Evolutionary conservation across 2,888 invertebrate genomes (phyloP), one percentile per base, ranked within the genome.

Genomic region (Hypercompe scribonia): DNA sequence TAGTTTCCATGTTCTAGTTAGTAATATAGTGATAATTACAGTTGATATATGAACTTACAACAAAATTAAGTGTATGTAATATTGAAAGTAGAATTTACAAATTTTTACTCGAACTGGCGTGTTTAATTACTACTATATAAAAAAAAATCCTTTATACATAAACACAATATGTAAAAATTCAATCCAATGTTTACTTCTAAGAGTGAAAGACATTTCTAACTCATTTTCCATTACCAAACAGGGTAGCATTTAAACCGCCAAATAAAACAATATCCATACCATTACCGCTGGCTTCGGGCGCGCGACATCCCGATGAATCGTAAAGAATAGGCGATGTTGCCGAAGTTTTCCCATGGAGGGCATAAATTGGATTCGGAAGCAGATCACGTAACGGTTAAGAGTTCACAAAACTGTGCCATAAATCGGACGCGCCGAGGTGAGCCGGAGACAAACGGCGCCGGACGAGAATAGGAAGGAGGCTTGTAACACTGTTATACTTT

Each of bases 311-410:
- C 90, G 91, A 92, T 90, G 90, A 91, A 89, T 93, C 94, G 94
- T 95, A 94, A 95, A 95, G 93, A 93, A 95, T 94, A 92, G 93
- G 91, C 92, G 89, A 85, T 88, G 86, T 88, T 87, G 88, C 82
- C 87, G 86, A 95, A 95, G 89, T 95, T 94, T 92, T 93, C 94
- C 94, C 94, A 92, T 92, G 92, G 94, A 95, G 91, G 91, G 90
- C 91, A 95, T 95, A 95, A 95, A 95, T 95, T 94, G 93, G 94
- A 91, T 94, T 94, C 95, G 94, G 95, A 95, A 95, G 93, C 95
- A 93, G 95, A 95, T 95, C 95, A 95, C 95, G 95, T 95, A 95
- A 95, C 94, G 94, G 94, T 94, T 95, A 94, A 94, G 94, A 95
- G 95, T 95, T 95, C 95, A 94, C 95, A 95, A 95, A 95, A 95